Evolutionary conservation across 2,888 invertebrate genomes (phyloP), one percentile per base, ranked within the genome.

Genomic region (Caenorhabditis becei): DNA sequence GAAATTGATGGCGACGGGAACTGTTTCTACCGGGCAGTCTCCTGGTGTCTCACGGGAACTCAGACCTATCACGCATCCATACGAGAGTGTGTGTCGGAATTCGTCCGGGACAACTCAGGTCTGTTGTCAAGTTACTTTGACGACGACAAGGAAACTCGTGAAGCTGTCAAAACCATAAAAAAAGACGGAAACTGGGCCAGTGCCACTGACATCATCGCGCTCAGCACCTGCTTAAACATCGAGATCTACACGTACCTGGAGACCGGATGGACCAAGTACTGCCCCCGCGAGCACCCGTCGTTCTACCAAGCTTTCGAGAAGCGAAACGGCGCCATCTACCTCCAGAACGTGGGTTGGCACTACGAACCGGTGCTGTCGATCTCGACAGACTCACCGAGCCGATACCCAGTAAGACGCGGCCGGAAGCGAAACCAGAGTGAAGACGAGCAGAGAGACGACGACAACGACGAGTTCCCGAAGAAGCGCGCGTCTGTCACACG

Each of bases 41-140:
- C 74, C 2, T 74, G 74, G 74, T 66, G 51, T 18, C 32, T 74
- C 16, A 66, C 74, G n/a, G 74, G 74, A 24, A 11, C 5, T 5
- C 32, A 74, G 10, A 0, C 1, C 1, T 7, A 65, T 28, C 20
- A 58, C 37, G n/a, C 35, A n/a, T n/a, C n/a, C n/a, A n/a, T n/a
- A n/a, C n/a, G 24, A 44, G 20, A 14, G 7, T 70, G 8, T 37
- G 37, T 41, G 8, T 41, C 28, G 7, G 26, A 59, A 8, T 69
- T 49, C 23, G 18, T 67, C 18, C 16, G 26, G 14, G 41, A 41
- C 3, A 26, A 35, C 16, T 3, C 28, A 51, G 7, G 11, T 1
- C 5, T 16, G 16, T 16, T 65, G 8, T 1, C 16, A 14, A 65
- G 49, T 8, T 28, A 35, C 47, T 51, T 23, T 0, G 11, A 56